Evolutionary conservation across 2,113 vertebrate genomes (phyloP), one percentile per base, ranked within the genome.

Genomic region (Copsychus sechellarum): DNA sequence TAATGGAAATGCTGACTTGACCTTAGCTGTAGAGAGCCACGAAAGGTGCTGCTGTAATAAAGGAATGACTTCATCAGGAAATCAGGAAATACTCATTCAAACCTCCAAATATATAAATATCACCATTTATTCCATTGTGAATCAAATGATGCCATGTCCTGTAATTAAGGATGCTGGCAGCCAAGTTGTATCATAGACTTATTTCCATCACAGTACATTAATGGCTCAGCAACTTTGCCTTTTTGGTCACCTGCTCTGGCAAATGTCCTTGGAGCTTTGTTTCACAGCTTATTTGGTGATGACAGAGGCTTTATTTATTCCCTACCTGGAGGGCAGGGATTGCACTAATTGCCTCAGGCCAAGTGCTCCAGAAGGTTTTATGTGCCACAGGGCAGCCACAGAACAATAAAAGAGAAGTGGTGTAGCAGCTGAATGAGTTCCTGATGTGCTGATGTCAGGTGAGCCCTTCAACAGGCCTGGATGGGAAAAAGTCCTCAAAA

Each of bases 41-140:
- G 88, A 97, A 96, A 92, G 94, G 95, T 95, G 85, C 91, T 97
- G 94, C 95, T 98, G 77, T 94, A 92, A 97, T 92, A 97, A 95
- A 97, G 88, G 85, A 97, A 98, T 98, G 97, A 98, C 97, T 98
- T 98, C 96, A 98, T 97, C 98, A 97, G 97, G 98, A 97, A 97
- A 97, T 97, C 96, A 98, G 97, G 97, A 98, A 98, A 98, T 98
- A 97, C 98, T 98, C 96, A 97, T 97, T 97, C 91, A 94, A 94
- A 97, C 93, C 96, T 97, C 95, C 95, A 98, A 97, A 98, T 97
- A 92, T 97, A 98, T 96, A 97, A 98, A 98, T 97, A 98, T 96
- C 97, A 77, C 92, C 97, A 96, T 98, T 97, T 97, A 98, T 98
- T 97, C 96, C 96, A 85, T 93, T 96, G 81, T 97, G 96, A 98